These are phyloP conservation scores for Noctuana brunneofusca DNA, from an alignment of 2,888 invertebrate genomes.

Conservation along the genomic window DNA sequence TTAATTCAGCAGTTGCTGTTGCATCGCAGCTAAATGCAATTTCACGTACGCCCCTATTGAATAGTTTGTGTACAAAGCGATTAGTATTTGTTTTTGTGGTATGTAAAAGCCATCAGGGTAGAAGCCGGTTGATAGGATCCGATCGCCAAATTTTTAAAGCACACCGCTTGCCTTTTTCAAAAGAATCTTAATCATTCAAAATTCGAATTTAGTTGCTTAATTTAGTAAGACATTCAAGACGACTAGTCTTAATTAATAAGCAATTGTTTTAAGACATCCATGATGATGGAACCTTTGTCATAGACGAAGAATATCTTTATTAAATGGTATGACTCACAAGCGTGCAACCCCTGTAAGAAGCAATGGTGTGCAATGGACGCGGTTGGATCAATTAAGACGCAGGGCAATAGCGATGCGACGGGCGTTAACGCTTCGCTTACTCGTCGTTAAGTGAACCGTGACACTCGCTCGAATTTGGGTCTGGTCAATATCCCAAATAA, in stretches of 20 bases:
- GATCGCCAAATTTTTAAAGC: too few relatives aligned
- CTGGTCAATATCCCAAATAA: slow-evolving; percentile 3
- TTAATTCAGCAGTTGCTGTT: slow-evolving; percentile 8
- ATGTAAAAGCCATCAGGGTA: too few relatives aligned
- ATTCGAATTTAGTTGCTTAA: background rate
- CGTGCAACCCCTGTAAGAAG: slow-evolving; percentile 53
- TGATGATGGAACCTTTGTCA: background rate
- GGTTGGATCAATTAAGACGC: slow-evolving; percentile 49
- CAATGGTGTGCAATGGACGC: slow-evolving; percentile 60
- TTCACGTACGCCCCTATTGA: slow-evolving; percentile 1
- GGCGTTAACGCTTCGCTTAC: slow-evolving; percentile 35
- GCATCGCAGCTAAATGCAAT: background rate
- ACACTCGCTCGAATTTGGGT: slow-evolving; percentile 1
- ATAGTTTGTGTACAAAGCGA: background rate
- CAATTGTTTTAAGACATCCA: background rate
- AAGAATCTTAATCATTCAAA: background rate
- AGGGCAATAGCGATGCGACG: slow-evolving; percentile 34
- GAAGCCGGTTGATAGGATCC: too few relatives aligned
- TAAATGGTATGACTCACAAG: slow-evolving; percentile 3
- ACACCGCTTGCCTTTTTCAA: too few relatives aligned
- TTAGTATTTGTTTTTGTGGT: background rate
- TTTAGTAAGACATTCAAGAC: background rate
- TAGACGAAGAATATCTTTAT: background rate
- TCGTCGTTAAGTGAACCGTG: slow-evolving; percentile 13
- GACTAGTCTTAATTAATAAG: background rate